phyloP scores from a whole-genome alignment of 2,113 vertebrate genomes.

The Hoplias malabaricus region DNA sequence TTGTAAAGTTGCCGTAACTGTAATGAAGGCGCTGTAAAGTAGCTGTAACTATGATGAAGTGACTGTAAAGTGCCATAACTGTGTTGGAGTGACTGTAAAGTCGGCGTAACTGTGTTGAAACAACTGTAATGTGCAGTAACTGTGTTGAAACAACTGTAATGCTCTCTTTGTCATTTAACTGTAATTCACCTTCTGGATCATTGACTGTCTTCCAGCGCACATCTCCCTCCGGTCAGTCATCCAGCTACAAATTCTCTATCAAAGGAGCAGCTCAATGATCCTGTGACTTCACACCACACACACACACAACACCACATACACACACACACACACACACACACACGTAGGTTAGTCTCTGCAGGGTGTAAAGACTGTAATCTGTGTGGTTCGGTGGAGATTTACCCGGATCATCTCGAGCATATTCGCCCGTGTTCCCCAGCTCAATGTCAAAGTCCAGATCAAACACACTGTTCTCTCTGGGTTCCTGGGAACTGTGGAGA shows the following conservation, averaged over 20 bases:
- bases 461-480: slow-evolving; percentile 79
- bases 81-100: background rate
- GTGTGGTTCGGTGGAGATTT: background rate
- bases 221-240: slow-evolving; percentile 79
- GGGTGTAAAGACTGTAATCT: background rate
- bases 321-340: slow-evolving; percentile 34
- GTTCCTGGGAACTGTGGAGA: slow-evolving; percentile 82
- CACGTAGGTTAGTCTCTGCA: background rate
- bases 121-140: too few species aligned
- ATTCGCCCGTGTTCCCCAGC: slow-evolving; percentile 82
- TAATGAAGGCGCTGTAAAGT: background rate
- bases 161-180: background rate
- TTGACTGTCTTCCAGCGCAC: slow-evolving; percentile 77
- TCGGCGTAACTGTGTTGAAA: background rate
- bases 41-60: background rate
- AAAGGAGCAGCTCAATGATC: slow-evolving; percentile 83
- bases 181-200: slow-evolving; percentile 59
- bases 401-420: slow-evolving; percentile 84
- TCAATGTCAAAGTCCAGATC: slow-evolving; percentile 85
- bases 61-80: background rate
- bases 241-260: slow-evolving; percentile 86
- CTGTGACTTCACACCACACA: slow-evolving; percentile 63
- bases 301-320: slow-evolving; percentile 42
- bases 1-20: background rate
- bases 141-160: too few species aligned